These are phyloP conservation scores for Philypnodon macrostomus DNA, from an alignment of 2,797 vertebrate species.

Conservation along the genomic window DNA sequence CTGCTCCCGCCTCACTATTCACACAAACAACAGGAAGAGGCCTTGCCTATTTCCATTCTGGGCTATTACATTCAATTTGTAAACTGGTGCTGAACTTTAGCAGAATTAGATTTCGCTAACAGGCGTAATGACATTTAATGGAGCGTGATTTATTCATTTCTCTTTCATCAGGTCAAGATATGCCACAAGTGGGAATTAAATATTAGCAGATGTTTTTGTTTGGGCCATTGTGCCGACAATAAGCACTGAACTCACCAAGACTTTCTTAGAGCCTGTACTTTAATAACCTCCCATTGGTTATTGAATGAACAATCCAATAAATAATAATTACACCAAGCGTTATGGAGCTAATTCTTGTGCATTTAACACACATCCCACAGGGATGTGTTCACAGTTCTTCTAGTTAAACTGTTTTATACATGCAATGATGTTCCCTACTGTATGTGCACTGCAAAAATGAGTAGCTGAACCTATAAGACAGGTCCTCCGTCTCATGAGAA, in stretches of 20 bases:
- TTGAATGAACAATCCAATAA: constrained; percentile 26
- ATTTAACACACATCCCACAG: no score
- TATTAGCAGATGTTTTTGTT: constrained; percentile 64
- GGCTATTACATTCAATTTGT: constrained; percentile 75
- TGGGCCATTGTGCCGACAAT: constrained; percentile 15
- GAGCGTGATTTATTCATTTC: constrained; percentile 73
- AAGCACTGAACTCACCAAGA: constrained; percentile 5
- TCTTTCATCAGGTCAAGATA: constrained; percentile 68
- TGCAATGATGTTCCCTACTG: no score
- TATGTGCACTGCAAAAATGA: no score
- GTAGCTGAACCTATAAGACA: no score
- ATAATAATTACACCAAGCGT: constrained; percentile 22
- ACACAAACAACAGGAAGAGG: constrained; percentile 56
- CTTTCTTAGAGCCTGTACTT: no score
- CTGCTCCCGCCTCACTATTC: constrained; percentile 36
- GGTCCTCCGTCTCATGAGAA: no score
- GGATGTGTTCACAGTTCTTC: no score
- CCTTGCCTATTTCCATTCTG: constrained; percentile 66
- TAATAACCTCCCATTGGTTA: constrained; percentile 21
- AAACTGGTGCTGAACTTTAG: constrained; percentile 70
- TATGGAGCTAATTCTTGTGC: no score
- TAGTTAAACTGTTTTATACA: no score
- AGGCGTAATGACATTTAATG: constrained; percentile 74
- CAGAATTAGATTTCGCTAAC: constrained; percentile 73
- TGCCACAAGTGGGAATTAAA: constrained; percentile 55